Base-by-base conservation (phyloP, 2,797 vertebrate species). In the Euphonia xanthogaster region DNA sequence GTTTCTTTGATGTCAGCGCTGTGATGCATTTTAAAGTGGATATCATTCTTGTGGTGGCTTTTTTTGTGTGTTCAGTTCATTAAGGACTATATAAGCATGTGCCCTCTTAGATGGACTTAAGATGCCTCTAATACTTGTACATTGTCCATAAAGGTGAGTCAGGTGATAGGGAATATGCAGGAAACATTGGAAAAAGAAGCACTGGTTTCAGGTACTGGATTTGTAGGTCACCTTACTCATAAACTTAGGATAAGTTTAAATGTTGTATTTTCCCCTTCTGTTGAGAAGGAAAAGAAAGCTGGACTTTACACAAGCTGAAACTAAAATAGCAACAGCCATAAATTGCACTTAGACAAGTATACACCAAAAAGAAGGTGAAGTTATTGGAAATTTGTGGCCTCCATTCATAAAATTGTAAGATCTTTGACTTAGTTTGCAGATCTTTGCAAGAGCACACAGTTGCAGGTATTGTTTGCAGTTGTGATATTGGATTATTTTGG, bases 91-190 rank as follows among this genome's bases (percentile, higher is more conserved):
- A 12, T 48, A 74, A 74, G 28, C 4, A 2, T 1, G 0, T 67
- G 57, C 20, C 24, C 14, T 39, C 25, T 55, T 40, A 67, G 40
- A 11, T 71, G 48, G 37, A 22, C 30, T 58, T 58, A 14, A 58
- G 37, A 51, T 51, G 28, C 22, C 14, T 37, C 58, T 28, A 40
- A 57, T 37, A 17, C 25, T 58, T 73, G 15, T 3, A 48, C 25
- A 66, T 45, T 75, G 27, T 51, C n/a, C 22, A 1, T 30, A 33
- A 60, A 61, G 14, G 14, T 1, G 2, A 68, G 39, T 44, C 48
- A 75, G 10, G 14, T 0, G 0, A 9, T 42, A 37, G 0, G 4
- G 45, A 77, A 67, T 35, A 45, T 14, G 16, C 21, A 28, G 48
- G 33, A 68, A 44, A 33, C 2, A 14, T 39, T 45, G 42, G 22